A percentile compares a stretch with the other conserved stretches of the same genome.
Evolutionary conservation across 1,140 invertebrate species (phyloP).

Genomic region (Apis laboriosa): DNA sequence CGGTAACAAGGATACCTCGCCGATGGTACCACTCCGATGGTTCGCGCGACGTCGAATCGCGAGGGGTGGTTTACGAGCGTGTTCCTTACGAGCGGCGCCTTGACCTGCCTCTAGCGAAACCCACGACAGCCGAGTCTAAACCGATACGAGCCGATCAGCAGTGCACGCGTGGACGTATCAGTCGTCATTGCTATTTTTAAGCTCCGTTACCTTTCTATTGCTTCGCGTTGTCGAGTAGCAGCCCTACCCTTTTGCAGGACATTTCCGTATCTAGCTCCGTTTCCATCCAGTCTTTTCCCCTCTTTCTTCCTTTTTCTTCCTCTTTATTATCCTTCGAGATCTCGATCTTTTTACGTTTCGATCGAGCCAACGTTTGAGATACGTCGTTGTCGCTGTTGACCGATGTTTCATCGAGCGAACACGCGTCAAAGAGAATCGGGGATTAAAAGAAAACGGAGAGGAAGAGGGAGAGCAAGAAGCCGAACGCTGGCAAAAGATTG

Average conservation of each 20-base stretch:
- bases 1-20: not conserved
- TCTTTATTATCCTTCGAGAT: too few relatives aligned
- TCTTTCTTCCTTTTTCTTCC: too few relatives aligned
- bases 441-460: not conserved
- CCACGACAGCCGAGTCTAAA: conserved; percentile 34
- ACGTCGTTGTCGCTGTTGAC: too few relatives aligned
- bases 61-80: conserved; percentile 35
- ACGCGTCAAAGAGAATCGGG: not conserved
- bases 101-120: conserved; percentile 48
- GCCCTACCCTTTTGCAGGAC: not conserved
- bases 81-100: conserved; percentile 15
- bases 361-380: too few relatives aligned
- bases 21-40: not conserved
- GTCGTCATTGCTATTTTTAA: conserved; percentile 53
- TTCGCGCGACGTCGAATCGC: not conserved
- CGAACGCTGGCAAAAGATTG: not conserved
- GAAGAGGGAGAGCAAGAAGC: not conserved
- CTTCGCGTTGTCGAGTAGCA: not conserved
- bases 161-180: conserved; percentile 40
- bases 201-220: conserved; percentile 38
- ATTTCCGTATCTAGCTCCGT: not conserved
- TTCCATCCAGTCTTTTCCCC: not conserved
- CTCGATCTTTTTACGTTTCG: too few relatives aligned
- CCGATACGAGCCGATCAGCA: conserved; percentile 27
- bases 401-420: too few relatives aligned